These are phyloP conservation scores for Enteromius trimaculatus DNA, from an alignment of 2,797 vertebrate genomes.

Conservation along the genomic window DNA sequence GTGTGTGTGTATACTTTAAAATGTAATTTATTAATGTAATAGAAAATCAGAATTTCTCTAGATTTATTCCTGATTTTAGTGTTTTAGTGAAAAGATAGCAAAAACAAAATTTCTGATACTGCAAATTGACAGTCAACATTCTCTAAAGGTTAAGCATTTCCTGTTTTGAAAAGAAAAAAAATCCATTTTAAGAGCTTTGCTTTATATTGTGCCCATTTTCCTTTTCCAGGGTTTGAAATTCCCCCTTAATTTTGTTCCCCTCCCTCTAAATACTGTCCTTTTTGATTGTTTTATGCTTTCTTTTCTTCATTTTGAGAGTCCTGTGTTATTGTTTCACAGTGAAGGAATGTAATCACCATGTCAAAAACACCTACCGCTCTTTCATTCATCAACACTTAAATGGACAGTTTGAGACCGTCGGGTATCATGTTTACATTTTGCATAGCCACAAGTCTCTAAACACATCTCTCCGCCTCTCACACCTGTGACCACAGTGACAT, in stretches of 20 bases:
- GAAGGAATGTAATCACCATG: slow-evolving; percentile 30
- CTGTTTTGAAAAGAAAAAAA: not conserved
- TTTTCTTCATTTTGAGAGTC: slow-evolving; percentile 6
- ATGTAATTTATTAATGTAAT: not conserved
- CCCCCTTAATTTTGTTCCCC: not conserved
- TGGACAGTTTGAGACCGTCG: slow-evolving; percentile 14
- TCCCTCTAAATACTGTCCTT: not conserved
- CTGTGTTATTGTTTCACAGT: slow-evolving; percentile 12
- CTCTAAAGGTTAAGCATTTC: not conserved
- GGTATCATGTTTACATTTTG: not conserved
- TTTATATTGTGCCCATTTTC: slow-evolving; percentile 6
- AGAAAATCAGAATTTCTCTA: not conserved
- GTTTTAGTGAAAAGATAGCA: not conserved
- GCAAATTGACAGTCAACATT: not conserved
- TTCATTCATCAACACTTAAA: not conserved
- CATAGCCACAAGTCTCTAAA: not conserved
- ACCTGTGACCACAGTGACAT: slow-evolving; percentile 19
- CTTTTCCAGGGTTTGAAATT: not conserved
- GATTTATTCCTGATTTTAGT: not conserved
- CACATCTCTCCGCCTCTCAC: not conserved
- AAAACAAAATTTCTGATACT: not conserved
- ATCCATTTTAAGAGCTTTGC: not conserved
- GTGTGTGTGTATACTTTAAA: not conserved
- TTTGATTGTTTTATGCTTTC: slow-evolving; percentile 15
- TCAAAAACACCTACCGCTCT: slow-evolving; percentile 15